phyloP scores from a whole-genome alignment of 1,140 invertebrate genomes.

The Drosophila ogumai region DNA sequence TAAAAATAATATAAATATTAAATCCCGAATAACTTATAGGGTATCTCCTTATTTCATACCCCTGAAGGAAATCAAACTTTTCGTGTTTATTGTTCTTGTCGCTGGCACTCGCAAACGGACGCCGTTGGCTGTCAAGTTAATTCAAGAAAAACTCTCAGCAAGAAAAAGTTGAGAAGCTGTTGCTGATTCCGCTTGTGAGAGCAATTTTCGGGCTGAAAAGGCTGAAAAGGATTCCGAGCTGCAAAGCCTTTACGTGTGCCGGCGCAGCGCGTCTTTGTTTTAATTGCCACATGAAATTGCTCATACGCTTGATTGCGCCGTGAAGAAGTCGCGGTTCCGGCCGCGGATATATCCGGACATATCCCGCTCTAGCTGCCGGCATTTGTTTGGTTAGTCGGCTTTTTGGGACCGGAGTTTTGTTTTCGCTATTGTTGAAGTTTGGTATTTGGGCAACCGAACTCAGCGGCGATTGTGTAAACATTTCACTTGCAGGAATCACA shows the following conservation, averaged over 20 bases:
- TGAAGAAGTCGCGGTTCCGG: conserved; percentile 64
- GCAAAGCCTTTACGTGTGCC: conserved; percentile 72
- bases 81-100: conserved; percentile 51
- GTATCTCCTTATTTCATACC: not conserved
- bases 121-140: conserved; percentile 53
- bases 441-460: conserved; percentile 52
- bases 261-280: conserved; percentile 62
- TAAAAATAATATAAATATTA: not conserved
- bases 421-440: conserved; percentile 61
- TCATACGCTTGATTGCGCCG: conserved; percentile 74
- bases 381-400: conserved; percentile 42
- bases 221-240: conserved; percentile 60
- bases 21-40: not conserved
- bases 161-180: conserved; percentile 44
- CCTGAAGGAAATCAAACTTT: not conserved
- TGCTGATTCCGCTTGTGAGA: conserved; percentile 44
- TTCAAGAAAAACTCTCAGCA: conserved; percentile 61
- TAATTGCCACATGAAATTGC: conserved; percentile 80
- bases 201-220: conserved; percentile 17
- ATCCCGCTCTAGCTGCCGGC: conserved; percentile 40
- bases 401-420: conserved; percentile 33
- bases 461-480: conserved; percentile 72
- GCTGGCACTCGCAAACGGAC: conserved; percentile 22
- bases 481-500: conserved; percentile 67
- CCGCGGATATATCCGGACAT: conserved; percentile 23